Evolutionary conservation across 2,888 invertebrate species (phyloP).

Genomic region (Pterostichus niger): DNA sequence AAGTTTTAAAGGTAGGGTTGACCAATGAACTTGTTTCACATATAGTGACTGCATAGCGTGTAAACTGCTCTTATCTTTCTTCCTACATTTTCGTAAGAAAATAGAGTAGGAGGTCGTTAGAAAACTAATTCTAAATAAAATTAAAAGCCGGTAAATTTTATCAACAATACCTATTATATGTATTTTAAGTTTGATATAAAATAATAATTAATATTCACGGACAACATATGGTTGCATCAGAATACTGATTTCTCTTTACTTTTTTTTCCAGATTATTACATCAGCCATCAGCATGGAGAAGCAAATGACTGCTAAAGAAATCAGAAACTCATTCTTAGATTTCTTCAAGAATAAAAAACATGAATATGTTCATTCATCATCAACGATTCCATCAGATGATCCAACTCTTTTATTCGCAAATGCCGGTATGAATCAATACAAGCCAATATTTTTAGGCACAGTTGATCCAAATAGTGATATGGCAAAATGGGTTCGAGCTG

Average conservation of each 20-base stretch:
- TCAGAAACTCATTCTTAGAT: conserved; percentile 91
- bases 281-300: conserved; percentile 77
- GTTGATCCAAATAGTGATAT: conserved; percentile 98
- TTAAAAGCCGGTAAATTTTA: conserved; percentile 43
- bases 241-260: conserved; percentile 17
- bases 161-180: background rate
- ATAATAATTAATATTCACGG: background rate
- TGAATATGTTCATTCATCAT: conserved; percentile 97
- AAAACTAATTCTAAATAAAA: background rate
- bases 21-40: conserved; percentile 51
- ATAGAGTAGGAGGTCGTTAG: background rate
- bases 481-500: conserved; percentile 92
- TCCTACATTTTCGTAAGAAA: background rate
- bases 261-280: conserved; percentile 7
- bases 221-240: conserved; percentile 16
- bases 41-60: conserved; percentile 47
- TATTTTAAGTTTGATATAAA: background rate
- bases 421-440: conserved; percentile 99
- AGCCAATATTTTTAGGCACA: conserved; percentile 97
- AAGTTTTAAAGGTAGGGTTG: conserved; percentile 48
- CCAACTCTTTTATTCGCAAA: conserved; percentile 98
- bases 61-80: conserved; percentile 11
- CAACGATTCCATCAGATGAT: conserved; percentile 98
- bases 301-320: conserved; percentile 86
- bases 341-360: conserved; percentile 94